Evolutionary conservation across 2,888 invertebrate genomes (phyloP), one percentile per base, ranked within the genome.

Genomic region (Plagiodera versicolora): DNA sequence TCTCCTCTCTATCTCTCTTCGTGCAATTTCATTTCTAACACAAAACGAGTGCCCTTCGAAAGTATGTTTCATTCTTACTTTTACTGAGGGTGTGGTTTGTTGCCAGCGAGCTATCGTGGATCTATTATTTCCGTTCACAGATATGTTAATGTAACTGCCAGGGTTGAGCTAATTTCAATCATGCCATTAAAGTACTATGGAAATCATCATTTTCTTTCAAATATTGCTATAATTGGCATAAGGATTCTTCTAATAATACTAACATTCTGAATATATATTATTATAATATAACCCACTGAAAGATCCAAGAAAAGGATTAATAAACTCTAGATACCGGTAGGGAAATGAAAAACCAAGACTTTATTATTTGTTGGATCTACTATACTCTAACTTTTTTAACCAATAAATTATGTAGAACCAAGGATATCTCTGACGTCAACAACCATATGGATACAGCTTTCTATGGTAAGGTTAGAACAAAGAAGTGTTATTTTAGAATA

Each of bases 61-160:
- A 52, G 50, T 59, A 49, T 58, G 62, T 63, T 58, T 63, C 58
- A 52, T 56, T 53, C 56, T 59, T 59, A 56, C 58, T 62, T 58
- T 62, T 56, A 39, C 46, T 39, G 47, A 56, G 62, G 62, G 62
- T 50, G 62, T 49, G 62, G 59, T 51, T 19, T 30, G 39, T 58
- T 39, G 17, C 46, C 24, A n/a, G n/a, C n/a, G 57, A 48, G 61
- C 56, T 61, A 61, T 61, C 53, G 57, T 57, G 46, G 24, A 18
- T 44, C 53, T 44, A 45, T 53, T 53, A 44, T 58, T 45, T 61
- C 58, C 24, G 52, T 47, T 53, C 47, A 30, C 35, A 18, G 8
- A 35, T 30, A 24, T 49, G 18, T 16, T 28, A 49, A 30, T 49
- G 49, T 16, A 19, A 20, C 10, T 3, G 11, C 28, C 20, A 19